Base-by-base conservation (phyloP, 2,113 vertebrate species). In the Rhea americana region DNA sequence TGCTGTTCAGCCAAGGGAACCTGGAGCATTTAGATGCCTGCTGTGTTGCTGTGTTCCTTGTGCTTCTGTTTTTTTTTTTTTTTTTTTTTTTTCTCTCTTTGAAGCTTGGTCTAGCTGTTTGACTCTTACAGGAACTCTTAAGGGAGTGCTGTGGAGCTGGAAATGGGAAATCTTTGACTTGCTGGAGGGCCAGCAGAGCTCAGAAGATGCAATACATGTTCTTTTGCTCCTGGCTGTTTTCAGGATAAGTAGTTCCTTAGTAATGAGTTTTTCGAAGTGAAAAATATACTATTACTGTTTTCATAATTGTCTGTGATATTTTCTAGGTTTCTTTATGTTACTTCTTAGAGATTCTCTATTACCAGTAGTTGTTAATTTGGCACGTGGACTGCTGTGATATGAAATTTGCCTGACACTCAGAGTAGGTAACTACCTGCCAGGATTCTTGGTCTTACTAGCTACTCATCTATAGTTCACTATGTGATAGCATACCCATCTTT, bases 31-130 rank as follows among this genome's bases (percentile, higher is more conserved):
- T n/a, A 30, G 51, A 79, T 9, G 13, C 43, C 55, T 41, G 2
- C 26, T 47, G 63, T 6, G 3, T 25, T 41, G 2, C 26, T 47
- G 63, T 6, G 3, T 25, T 68, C 21, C 20, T 85, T 0, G 0
- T n/a, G 20, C 67, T 82, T 82, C 17, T 83, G 43, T 13, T 26
- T 26, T 72, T 85, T 35, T 35, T 35, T 35, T 35, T 35, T 35
- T 35, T 35, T 35, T 35, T 5, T 35, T 35, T 35, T 35, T 35
- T 35, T 35, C n/a, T n/a, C n/a, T n/a, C n/a, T n/a, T n/a, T n/a
- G n/a, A 35, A 83, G 10, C 20, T 79, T 67, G 26, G 58, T 73
- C 5, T 61, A 50, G 35, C 53, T 90, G 5, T 58, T 71, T 88
- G 16, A 37, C 43, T 82, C 14, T 63, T 37, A 48, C 28, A 56